phyloP scores from a whole-genome alignment of 2,888 invertebrate genomes.

The Drosophila parthenogenetica region DNA sequence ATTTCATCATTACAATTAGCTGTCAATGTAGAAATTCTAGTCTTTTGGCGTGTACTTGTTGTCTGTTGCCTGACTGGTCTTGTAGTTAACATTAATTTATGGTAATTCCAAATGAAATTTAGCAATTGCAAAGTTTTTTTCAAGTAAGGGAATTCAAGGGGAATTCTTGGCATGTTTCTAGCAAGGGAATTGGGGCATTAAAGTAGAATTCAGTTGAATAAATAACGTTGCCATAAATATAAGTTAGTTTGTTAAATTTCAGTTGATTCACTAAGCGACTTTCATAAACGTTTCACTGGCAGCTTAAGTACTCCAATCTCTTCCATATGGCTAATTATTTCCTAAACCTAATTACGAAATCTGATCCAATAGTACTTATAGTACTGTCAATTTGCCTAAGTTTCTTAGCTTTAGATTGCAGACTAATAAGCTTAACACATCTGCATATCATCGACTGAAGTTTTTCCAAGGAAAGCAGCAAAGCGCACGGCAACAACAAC shows the following conservation, averaged over 20 bases:
- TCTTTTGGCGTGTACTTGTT: constrained; percentile 1
- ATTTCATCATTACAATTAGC: constrained; percentile 28
- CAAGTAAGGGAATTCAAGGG: background rate
- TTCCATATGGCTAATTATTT: constrained; percentile 22
- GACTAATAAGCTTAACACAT: constrained; percentile 58
- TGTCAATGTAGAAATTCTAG: constrained; percentile 17
- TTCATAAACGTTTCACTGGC: background rate
- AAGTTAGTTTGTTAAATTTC: background rate
- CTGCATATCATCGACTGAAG: constrained; percentile 32
- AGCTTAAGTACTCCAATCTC: background rate
- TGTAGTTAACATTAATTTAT: constrained; percentile 29
- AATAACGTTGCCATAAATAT: background rate
- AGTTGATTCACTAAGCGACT: background rate
- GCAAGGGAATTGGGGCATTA: background rate
- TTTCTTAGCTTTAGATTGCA: constrained; percentile 26
- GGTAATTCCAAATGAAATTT: constrained; percentile 27
- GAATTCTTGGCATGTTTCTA: background rate
- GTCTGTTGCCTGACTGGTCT: background rate
- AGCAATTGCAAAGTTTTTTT: background rate
- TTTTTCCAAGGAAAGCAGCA: constrained; percentile 28
- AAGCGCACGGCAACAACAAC: constrained; percentile 23
- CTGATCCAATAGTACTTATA: constrained; percentile 27
- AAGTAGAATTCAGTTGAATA: background rate
- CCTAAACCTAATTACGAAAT: constrained; percentile 10
- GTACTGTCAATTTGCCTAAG: constrained; percentile 18